A percentile compares a stretch with the other conserved stretches of the same genome.
phyloP scores from a whole-genome alignment of 2,113 vertebrate species.

The Stegastes partitus region DNA sequence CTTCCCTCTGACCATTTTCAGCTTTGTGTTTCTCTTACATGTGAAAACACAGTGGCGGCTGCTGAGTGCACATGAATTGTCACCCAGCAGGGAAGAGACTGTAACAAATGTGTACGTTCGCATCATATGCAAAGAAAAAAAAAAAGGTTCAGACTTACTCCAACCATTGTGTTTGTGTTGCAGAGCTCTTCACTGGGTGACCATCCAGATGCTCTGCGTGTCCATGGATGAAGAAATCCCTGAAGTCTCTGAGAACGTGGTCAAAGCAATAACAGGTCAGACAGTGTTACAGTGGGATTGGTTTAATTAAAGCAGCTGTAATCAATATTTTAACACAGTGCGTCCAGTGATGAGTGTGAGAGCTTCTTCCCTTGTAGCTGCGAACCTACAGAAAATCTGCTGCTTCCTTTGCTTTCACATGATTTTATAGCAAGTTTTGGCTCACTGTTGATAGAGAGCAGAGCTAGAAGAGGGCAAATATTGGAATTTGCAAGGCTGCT shows the following conservation, averaged over 20 bases:
- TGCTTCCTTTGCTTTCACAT: too few species aligned
- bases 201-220: slow-evolving; percentile 96
- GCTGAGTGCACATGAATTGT: slow-evolving; percentile 2
- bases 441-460: too few species aligned
- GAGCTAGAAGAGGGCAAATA: too few species aligned
- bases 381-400: too few species aligned
- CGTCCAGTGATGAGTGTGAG: too few species aligned
- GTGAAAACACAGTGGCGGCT: slow-evolving; percentile 25
- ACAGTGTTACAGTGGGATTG: neutral
- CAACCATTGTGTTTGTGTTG: slow-evolving; percentile 8
- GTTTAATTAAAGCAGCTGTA: neutral
- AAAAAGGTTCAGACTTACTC: neutral
- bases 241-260: slow-evolving; percentile 95
- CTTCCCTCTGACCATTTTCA: slow-evolving; percentile 31
- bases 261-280: slow-evolving; percentile 97
- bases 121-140: neutral
- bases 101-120: neutral
- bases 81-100: neutral
- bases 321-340: too few species aligned
- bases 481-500: too few species aligned
- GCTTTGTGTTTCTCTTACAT: slow-evolving; percentile 6
- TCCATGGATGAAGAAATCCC: slow-evolving; percentile 96
- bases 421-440: too few species aligned
- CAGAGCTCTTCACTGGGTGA: slow-evolving; percentile 97
- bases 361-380: too few species aligned